phyloP scores from a whole-genome alignment of 2,888 invertebrate species.

The Neria commutata region DNA sequence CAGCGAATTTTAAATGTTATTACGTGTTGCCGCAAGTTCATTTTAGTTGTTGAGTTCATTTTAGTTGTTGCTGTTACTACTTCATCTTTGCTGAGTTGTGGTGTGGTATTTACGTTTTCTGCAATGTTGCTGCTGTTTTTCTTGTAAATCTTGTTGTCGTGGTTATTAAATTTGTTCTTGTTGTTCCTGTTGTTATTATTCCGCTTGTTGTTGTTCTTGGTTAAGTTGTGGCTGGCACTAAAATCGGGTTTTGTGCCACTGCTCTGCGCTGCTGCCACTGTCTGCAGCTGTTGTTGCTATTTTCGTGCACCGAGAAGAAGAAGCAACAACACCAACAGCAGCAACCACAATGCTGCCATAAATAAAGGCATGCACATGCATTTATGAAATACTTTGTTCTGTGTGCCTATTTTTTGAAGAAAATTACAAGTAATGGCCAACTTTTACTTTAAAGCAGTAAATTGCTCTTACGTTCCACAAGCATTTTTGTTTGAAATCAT shows the following conservation, averaged over 20 bases:
- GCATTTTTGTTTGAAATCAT: not conserved
- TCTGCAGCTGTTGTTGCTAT: not conserved
- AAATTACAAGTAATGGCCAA: too few relatives aligned
- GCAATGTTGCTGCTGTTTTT: constrained; percentile 22
- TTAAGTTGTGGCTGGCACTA: constrained; percentile 21
- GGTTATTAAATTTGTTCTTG: constrained; percentile 29
- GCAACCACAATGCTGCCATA: too few relatives aligned
- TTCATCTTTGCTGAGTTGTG: constrained; percentile 14
- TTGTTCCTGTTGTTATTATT: constrained; percentile 22
- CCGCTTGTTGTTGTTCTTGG: not conserved
- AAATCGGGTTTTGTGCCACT: constrained; percentile 17
- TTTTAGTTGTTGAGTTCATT: constrained; percentile 15
- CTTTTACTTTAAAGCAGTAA: too few relatives aligned
- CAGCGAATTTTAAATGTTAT: constrained; percentile 44
- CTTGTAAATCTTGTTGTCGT: constrained; percentile 22
- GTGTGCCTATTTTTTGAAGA: too few relatives aligned
- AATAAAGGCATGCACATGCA: too few relatives aligned
- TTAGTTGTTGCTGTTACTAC: constrained; percentile 13
- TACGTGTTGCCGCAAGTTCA: constrained; percentile 41
- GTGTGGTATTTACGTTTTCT: constrained; percentile 14
- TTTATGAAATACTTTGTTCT: too few relatives aligned
- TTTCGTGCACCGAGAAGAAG: not conserved
- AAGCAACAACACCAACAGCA: not conserved
- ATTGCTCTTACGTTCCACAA: not conserved
- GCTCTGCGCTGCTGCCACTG: not conserved